Percentiles rank a stretch among this genome's conserved stretches.
These are phyloP conservation scores for Hirudo medicinalis DNA, from an alignment of 1,140 invertebrate genomes.

Conservation along the genomic window DNA sequence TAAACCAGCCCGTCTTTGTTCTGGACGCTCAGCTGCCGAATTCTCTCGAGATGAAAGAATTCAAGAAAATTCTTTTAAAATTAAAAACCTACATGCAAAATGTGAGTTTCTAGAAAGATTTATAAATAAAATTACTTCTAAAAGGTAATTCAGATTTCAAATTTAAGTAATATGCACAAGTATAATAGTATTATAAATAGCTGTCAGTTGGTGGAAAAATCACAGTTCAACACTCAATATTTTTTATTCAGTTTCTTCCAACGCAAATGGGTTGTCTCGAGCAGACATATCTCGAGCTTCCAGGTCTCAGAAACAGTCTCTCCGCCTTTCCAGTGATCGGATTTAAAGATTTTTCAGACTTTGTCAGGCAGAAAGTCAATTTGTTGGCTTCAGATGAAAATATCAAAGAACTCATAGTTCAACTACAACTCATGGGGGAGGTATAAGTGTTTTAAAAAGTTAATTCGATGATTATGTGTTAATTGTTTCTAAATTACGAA, in stretches of 20 bases:
- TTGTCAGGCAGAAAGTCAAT: conserved; percentile 53
- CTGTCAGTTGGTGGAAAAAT: not conserved
- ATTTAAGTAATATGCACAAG: too few relatives aligned
- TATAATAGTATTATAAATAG: too few relatives aligned
- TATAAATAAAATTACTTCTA: not conserved
- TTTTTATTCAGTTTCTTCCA: conserved; percentile 45
- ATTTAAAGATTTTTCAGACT: conserved; percentile 50
- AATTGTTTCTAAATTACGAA: not conserved
- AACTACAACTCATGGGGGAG: conserved; percentile 58
- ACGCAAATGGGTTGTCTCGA: conserved; percentile 52
- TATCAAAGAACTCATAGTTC: conserved; percentile 51
- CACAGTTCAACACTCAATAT: conserved; percentile 13
- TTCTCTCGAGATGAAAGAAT: conserved; percentile 47
- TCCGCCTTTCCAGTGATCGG: conserved; percentile 52
- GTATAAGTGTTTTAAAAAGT: conserved; percentile 32
- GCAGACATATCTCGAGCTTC: conserved; percentile 46
- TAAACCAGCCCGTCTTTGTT: conserved; percentile 47
- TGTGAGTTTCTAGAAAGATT: conserved; percentile 32
- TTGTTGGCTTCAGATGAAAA: conserved; percentile 58
- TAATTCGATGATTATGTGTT: not conserved
- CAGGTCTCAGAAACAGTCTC: conserved; percentile 45
- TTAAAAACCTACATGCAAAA: conserved; percentile 42
- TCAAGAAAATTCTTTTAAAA: conserved; percentile 46
- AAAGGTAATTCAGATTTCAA: too few relatives aligned
- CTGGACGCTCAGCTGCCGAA: conserved; percentile 51